A percentile compares a stretch with the other conserved stretches of the same genome.
Conservation (phyloP, 2,888 invertebrate species). For the Andrena fulva region DNA sequence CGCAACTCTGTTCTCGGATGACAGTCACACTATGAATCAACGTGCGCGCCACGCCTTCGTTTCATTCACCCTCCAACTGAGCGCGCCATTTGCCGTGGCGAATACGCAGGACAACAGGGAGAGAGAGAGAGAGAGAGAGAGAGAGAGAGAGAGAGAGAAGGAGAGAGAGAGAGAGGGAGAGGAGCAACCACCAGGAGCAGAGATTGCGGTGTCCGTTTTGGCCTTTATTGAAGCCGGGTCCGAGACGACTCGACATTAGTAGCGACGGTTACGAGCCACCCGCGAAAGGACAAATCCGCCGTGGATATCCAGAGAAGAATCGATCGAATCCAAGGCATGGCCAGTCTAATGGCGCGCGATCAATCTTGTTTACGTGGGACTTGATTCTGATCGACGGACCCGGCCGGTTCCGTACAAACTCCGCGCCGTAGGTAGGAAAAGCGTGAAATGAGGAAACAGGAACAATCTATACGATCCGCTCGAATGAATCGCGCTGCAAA, state of each 20-base stretch:
- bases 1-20: slow-evolving; percentile 47
- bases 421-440: background rate
- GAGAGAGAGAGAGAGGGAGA: slow-evolving; percentile 12
- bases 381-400: slow-evolving; percentile 34
- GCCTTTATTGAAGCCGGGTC: slow-evolving; percentile 56
- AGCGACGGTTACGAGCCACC: slow-evolving; percentile 47
- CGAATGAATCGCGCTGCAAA: slow-evolving; percentile 63
- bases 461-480: slow-evolving; percentile 62
- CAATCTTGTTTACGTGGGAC: slow-evolving; percentile 3
- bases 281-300: slow-evolving; percentile 23
- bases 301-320: background rate
- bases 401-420: slow-evolving; percentile 31
- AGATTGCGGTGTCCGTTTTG: slow-evolving; percentile 60
- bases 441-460: slow-evolving; percentile 17
- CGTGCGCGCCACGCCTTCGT: slow-evolving; percentile 64
- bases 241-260: slow-evolving; percentile 43
- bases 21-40: slow-evolving; percentile 65
- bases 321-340: background rate
- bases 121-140: slow-evolving; percentile 23
- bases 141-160: background rate
- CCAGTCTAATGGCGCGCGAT: background rate
- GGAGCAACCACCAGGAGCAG: slow-evolving; percentile 32
- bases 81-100: slow-evolving; percentile 38
- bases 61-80: slow-evolving; percentile 67
- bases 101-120: slow-evolving; percentile 26